These are phyloP conservation scores for Drosophila eohydei DNA, from an alignment of 2,888 invertebrate species.

Conservation along the genomic window DNA sequence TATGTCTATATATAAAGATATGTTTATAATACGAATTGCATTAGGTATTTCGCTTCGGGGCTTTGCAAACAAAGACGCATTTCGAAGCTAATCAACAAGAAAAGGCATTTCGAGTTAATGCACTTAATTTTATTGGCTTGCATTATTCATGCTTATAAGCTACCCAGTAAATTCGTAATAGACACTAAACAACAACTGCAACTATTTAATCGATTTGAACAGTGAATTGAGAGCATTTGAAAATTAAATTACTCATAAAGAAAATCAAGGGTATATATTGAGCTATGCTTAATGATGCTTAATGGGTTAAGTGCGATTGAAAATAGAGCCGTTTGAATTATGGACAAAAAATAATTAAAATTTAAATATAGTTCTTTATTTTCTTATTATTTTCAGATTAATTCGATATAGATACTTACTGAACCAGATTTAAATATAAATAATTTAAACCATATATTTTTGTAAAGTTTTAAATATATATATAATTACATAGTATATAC, in stretches of 20 bases:
- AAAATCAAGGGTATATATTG: neutral
- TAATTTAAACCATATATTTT: too few species aligned
- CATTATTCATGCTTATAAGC: conserved; percentile 63
- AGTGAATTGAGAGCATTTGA: conserved; percentile 22
- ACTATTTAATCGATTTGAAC: conserved; percentile 21
- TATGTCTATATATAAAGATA: conserved; percentile 10
- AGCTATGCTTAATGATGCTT: neutral
- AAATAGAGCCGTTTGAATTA: neutral
- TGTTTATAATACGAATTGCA: conserved; percentile 1
- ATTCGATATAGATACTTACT: neutral
- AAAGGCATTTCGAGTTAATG: conserved; percentile 46
- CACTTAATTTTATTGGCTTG: conserved; percentile 68
- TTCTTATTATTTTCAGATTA: neutral
- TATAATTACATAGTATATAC: neutral
- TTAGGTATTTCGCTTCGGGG: conserved; percentile 50
- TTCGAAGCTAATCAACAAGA: conserved; percentile 14
- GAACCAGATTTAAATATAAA: neutral
- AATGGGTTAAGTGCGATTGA: neutral
- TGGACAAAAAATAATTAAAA: too few species aligned
- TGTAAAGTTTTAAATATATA: too few species aligned
- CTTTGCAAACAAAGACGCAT: conserved; percentile 31
- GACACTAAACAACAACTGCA: conserved; percentile 17
- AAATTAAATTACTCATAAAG: neutral
- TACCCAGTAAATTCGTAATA: conserved; percentile 37
- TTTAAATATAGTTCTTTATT: neutral